Conservation (phyloP, 1,140 invertebrate species). For the Lasioglossum albipes region DNA sequence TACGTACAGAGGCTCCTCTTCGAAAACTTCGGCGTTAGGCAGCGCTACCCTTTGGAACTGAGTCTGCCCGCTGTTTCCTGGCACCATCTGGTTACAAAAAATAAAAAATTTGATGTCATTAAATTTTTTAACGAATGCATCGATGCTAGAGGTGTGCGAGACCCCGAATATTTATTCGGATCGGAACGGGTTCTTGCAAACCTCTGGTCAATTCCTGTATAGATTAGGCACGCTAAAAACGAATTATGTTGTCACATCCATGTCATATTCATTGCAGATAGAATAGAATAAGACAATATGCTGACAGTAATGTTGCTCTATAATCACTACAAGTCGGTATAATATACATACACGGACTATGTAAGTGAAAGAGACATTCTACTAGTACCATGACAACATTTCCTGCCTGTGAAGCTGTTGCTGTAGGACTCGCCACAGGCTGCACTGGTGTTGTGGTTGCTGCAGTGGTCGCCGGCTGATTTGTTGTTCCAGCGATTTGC, state of each 20-base stretch:
- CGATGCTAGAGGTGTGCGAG: background rate
- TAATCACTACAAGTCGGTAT: conserved; percentile 76
- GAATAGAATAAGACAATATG: background rate
- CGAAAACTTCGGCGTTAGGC: conserved; percentile 86
- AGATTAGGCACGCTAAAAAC: too few relatives aligned
- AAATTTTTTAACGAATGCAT: conserved; percentile 11
- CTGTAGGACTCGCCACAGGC: conserved; percentile 80
- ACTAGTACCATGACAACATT: conserved; percentile 83
- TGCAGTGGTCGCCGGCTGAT: conserved; percentile 78
- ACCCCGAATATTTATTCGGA: too few relatives aligned
- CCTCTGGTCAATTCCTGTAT: too few relatives aligned
- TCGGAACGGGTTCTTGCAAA: too few relatives aligned
- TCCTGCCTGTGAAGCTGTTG: conserved; percentile 85
- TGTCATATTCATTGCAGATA: background rate
- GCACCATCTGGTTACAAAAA: conserved; percentile 82
- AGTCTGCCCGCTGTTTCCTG: conserved; percentile 81
- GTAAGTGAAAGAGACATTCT: conserved; percentile 73
- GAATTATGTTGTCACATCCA: too few relatives aligned
- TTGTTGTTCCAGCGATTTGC: conserved; percentile 82
- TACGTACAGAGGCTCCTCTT: conserved; percentile 97
- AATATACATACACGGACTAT: conserved; percentile 72
- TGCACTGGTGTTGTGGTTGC: conserved; percentile 80
- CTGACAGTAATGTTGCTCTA: conserved; percentile 68
- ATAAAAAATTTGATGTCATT: background rate
- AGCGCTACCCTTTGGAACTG: conserved; percentile 85